Conservation (phyloP, 37 sponge, comb jelly and placozoan species). For the Geodia barretti region DNA sequence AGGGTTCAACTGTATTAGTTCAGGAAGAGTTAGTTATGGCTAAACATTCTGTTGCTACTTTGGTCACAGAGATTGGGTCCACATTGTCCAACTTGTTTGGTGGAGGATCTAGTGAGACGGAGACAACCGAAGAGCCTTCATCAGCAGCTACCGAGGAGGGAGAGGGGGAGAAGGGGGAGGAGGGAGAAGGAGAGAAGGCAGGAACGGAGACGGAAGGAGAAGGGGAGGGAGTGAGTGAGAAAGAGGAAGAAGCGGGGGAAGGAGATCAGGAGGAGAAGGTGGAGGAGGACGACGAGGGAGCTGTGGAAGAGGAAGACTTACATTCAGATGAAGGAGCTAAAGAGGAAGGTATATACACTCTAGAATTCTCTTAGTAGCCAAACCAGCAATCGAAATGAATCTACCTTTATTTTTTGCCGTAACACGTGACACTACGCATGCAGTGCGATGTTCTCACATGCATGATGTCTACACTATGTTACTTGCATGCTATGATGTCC, state of each 20-base stretch:
- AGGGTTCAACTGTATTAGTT: too few relatives aligned
- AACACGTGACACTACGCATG: too few relatives aligned
- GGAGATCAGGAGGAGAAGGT: slow-evolving; percentile 12
- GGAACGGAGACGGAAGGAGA: background rate
- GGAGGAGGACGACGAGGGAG: slow-evolving; percentile 7
- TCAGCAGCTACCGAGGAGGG: background rate
- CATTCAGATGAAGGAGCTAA: too few relatives aligned
- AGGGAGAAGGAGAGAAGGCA: background rate
- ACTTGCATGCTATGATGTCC: too few relatives aligned
- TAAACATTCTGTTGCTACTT: too few relatives aligned
- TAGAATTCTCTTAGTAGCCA: background rate
- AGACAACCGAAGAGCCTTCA: slow-evolving; percentile 8
- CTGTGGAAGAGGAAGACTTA: background rate
- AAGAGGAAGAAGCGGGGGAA: slow-evolving; percentile 13
- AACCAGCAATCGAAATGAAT: background rate
- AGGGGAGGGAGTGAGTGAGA: slow-evolving; percentile 2
- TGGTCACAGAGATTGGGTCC: slow-evolving; percentile 64
- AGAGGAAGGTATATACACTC: slow-evolving; percentile 13
- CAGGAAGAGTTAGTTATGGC: too few relatives aligned
- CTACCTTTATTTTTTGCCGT: too few relatives aligned
- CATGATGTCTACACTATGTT: too few relatives aligned
- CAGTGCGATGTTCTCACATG: too few relatives aligned
- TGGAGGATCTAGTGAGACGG: slow-evolving; percentile 28
- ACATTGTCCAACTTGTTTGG: slow-evolving; percentile 85
- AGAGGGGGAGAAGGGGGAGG: background rate